Conservation (phyloP, 1,140 invertebrate species). For the Lordiphosa stackelbergi region DNA sequence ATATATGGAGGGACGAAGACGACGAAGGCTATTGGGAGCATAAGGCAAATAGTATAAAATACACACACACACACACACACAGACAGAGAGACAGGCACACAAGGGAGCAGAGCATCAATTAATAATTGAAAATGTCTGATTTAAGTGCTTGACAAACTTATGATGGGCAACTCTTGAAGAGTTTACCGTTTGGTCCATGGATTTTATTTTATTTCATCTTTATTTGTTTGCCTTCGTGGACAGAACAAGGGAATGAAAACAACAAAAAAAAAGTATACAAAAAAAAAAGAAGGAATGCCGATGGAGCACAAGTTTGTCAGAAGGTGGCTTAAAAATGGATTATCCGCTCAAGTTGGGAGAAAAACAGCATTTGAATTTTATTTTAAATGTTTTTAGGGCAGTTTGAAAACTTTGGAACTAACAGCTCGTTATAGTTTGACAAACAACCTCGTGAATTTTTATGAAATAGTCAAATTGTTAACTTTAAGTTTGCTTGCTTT, state of each 20-base stretch:
- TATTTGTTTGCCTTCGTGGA: neutral
- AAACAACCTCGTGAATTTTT: too few relatives aligned
- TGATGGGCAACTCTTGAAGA: conserved; percentile 2
- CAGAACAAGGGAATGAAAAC: too few relatives aligned
- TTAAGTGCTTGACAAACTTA: conserved; percentile 24
- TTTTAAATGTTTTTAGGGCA: too few relatives aligned
- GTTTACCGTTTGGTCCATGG: neutral
- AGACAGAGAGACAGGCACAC: conserved; percentile 14
- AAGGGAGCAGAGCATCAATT: conserved; percentile 43
- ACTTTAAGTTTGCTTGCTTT: too few relatives aligned
- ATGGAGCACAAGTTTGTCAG: conserved; percentile 10
- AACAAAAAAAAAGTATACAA: neutral
- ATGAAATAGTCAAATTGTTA: too few relatives aligned
- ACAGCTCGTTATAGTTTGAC: too few relatives aligned
- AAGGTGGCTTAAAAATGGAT: conserved; percentile 7
- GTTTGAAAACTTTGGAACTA: too few relatives aligned
- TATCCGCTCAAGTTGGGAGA: conserved; percentile 5
- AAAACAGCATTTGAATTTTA: too few relatives aligned
- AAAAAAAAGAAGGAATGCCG: neutral
- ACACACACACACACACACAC: conserved; percentile 11
- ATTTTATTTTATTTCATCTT: conserved; percentile 4
- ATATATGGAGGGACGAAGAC: neutral
- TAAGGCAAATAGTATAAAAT: conserved; percentile 32
- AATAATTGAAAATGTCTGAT: conserved; percentile 54
- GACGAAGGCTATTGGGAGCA: conserved; percentile 24